phyloP scores from a whole-genome alignment of 2,113 vertebrate genomes.

The Gobiocypris rarus region DNA sequence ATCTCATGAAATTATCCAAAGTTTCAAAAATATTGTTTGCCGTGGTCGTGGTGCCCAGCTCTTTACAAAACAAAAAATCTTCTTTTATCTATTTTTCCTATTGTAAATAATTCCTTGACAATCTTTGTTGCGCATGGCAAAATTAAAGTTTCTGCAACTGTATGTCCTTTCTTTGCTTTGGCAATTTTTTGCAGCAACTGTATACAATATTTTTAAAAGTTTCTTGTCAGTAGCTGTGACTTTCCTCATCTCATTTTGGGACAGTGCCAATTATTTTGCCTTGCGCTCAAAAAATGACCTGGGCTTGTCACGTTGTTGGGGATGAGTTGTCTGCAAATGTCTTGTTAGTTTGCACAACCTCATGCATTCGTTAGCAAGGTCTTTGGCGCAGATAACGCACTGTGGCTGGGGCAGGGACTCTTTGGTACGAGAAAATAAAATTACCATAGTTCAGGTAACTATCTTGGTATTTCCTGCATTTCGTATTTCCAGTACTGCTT shows the following conservation, averaged over 20 bases:
- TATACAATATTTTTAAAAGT: too few relatives aligned
- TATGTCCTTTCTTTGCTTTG: background rate
- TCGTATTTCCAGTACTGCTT: background rate
- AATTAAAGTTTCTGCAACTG: conserved; percentile 4
- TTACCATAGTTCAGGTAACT: background rate
- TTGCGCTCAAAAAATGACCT: background rate
- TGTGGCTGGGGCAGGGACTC: background rate
- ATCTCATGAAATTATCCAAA: too few relatives aligned
- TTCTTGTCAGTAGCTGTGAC: background rate
- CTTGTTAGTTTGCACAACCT: too few relatives aligned
- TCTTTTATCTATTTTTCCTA: background rate
- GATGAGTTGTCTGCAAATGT: background rate
- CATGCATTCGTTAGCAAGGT: background rate
- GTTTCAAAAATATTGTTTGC: background rate
- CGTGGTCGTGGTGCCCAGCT: background rate
- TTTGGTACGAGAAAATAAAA: background rate
- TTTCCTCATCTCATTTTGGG: conserved; percentile 4
- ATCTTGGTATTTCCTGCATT: background rate
- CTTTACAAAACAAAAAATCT: background rate
- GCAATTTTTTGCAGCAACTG: too few relatives aligned
- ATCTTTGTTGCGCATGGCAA: background rate
- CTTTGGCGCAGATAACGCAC: background rate
- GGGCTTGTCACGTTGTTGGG: background rate
- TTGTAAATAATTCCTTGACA: background rate
- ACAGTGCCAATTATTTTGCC: background rate